Conservation (phyloP, 2,797 vertebrate genomes). For the Epinephelus coioides region DNA sequence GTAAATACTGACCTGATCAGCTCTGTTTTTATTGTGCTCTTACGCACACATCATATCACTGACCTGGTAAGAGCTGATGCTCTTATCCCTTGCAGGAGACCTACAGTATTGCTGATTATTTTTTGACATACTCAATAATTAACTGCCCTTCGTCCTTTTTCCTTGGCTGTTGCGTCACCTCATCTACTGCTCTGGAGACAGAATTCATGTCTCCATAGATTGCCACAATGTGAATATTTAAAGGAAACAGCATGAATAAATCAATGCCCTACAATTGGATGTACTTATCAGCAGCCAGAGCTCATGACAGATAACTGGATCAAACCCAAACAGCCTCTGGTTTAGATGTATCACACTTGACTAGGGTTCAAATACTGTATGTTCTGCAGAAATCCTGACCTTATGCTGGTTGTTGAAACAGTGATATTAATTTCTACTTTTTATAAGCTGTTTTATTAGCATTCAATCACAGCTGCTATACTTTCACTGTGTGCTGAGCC, state of each 20-base stretch:
- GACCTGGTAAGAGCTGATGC: conserved; percentile 28
- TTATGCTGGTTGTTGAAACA: conserved; percentile 19
- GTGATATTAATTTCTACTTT: conserved; percentile 58
- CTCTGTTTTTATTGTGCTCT: background rate
- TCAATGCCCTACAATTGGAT: conserved; percentile 67
- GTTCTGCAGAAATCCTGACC: conserved; percentile 22
- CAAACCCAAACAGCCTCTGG: conserved; percentile 45
- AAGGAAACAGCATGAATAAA: conserved; percentile 78
- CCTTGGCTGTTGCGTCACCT: conserved; percentile 49
- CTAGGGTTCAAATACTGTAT: conserved; percentile 30
- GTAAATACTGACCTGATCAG: conserved; percentile 2
- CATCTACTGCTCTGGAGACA: conserved; percentile 54
- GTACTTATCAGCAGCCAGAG: conserved; percentile 58
- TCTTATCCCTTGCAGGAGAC: conserved; percentile 10
- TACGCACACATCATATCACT: background rate
- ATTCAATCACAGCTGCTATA: conserved; percentile 78
- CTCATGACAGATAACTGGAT: conserved; percentile 59
- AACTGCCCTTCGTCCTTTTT: conserved; percentile 44
- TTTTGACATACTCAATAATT: conserved; percentile 70
- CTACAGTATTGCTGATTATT: conserved; percentile 50
- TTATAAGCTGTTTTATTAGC: conserved; percentile 67
- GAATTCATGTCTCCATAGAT: conserved; percentile 62
- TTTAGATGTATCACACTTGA: conserved; percentile 35
- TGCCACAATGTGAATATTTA: conserved; percentile 79
- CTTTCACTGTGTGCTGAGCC: conserved; percentile 68